A percentile compares a stretch with the other conserved stretches of the same genome.
Evolutionary conservation across 2,888 invertebrate genomes (phyloP).

Genomic region (Globia sparganii): DNA sequence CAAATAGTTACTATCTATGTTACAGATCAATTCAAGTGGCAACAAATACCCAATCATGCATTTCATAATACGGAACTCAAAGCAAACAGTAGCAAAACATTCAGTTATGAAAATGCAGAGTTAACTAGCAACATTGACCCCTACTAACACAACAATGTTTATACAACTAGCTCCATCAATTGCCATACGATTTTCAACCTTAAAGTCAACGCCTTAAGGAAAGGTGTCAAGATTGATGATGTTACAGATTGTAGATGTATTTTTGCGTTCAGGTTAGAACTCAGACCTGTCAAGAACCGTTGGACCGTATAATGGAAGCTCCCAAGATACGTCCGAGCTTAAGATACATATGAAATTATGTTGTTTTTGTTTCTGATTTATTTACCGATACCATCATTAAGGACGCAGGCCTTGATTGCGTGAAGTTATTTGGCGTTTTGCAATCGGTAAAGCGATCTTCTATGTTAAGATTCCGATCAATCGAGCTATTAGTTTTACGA

Average conservation of each 20-base stretch:
- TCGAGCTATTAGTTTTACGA: neutral
- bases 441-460: slow-evolving; percentile 7
- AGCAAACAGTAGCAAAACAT: slow-evolving; percentile 72
- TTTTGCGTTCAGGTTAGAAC: slow-evolving; percentile 66
- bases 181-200: slow-evolving; percentile 27
- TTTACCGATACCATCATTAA: slow-evolving; percentile 28
- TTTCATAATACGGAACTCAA: slow-evolving; percentile 34
- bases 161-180: slow-evolving; percentile 19
- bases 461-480: slow-evolving; percentile 1
- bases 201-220: neutral
- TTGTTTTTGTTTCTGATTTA: slow-evolving; percentile 52
- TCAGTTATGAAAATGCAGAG: slow-evolving; percentile 68
- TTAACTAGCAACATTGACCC: slow-evolving; percentile 73
- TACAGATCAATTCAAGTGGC: slow-evolving; percentile 6
- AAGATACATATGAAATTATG: slow-evolving; percentile 53
- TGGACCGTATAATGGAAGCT: slow-evolving; percentile 79
- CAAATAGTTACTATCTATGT: neutral
- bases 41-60: slow-evolving; percentile 19
- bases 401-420: slow-evolving; percentile 24
- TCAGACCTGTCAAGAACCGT: slow-evolving; percentile 73
- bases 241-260: slow-evolving; percentile 11
- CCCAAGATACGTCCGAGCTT: slow-evolving; percentile 77
- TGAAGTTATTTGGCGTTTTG: slow-evolving; percentile 30
- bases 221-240: slow-evolving; percentile 14
- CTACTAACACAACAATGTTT: slow-evolving; percentile 22